Base-by-base conservation (phyloP, 2,888 invertebrate species). In the Dorcus hopei region DNA sequence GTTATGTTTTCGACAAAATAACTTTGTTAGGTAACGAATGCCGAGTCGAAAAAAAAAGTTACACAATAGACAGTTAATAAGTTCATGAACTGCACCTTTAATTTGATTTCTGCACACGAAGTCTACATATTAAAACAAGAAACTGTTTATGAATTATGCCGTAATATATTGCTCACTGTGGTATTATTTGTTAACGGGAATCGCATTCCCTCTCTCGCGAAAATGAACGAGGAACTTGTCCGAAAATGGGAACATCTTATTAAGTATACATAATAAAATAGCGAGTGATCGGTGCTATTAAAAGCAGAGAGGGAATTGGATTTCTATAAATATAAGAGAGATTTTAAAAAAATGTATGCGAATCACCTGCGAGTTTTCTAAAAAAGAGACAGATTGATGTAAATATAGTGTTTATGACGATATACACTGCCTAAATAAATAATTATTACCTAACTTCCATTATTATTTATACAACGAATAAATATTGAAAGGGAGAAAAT, bases 381-480 rank as follows among this genome's bases (percentile, higher is more conserved):
- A 70, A 64, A 65, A 61, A 66, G 67, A 65, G 69, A 68, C 68
- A 72, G 76, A 73, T 75, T 74, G 76, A 75, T 78, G 78, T 79
- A 79, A 73, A 79, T 78, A 78, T 78, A 78, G 77, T 77, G 76
- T 77, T 68, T 78, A 78, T 75, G 76, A 77, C 72, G 75, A 78
- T 77, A 76, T 77, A 77, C 77, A 78, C 78, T 79, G 78, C 78
- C 78, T 79, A 76, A 75, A 76, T 75, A 77, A 77, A 78, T 75
- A 72, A 75, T 49, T 77, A 79, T 78, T 79, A 79, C 76, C 72
- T 73, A 68, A 58, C 38, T 51, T 45, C 50, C 43, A 57, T 57
- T 59, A 59, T 53, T 53, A 58, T 59, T 55, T 45, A 33, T 33
- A 33, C 26, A 33, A 33, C 26, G 6, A 53, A 48, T 52, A 49